Base-by-base conservation (phyloP, 2,113 vertebrate genomes). In the Sinocyclocheilus maitianheensis region DNA sequence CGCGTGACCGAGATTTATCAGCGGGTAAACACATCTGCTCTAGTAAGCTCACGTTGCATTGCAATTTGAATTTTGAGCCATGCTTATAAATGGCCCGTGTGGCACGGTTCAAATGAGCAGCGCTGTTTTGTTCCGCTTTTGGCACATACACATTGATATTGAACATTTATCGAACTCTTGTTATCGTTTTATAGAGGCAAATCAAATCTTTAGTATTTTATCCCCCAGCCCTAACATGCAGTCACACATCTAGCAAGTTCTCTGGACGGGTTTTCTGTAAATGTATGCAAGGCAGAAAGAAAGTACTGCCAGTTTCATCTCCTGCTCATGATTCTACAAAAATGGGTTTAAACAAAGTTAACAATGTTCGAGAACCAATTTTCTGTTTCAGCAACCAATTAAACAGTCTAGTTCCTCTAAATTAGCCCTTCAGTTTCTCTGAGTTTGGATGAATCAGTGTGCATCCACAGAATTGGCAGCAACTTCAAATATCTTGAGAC, bases 321-420 rank as follows among this genome's bases (percentile, higher is more conserved):
- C 16, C 16, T 20, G 37, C 71, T 40, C 43, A 46, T 75, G 10
- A 75, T 2, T 69, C 24, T 6, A 67, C 4, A 43, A 74, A 43
- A 74, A 75, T 4, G 34, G 18, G 37, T 74, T 74, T 37, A 74
- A 75, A n/a, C 0, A 0, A 46, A 75, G 43, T 46, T 43, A 46
- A 13, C 40, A 46, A 75, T 0, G 20, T 14, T 46, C 7, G 4
- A 46, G 13, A n/a, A 46, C 4, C 72, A 75, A 6, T 46, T 75
- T 75, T 75, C 22, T 75, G 40, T 75, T 75, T 5, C 72, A 75
- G 72, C 40, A 24, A 48, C 72, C 40, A 75, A 48, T 75, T 75
- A 75, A 75, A 75, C 9, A 75, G 20, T 75, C 72, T 22, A 24
- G 10, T 24, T 75, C 72, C 72, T 75, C 72, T n/a, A 14, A 69